Evolutionary conservation across 2,797 vertebrate genomes (phyloP), one percentile per base, ranked within the genome.

Genomic region (Alcedo atthis): DNA sequence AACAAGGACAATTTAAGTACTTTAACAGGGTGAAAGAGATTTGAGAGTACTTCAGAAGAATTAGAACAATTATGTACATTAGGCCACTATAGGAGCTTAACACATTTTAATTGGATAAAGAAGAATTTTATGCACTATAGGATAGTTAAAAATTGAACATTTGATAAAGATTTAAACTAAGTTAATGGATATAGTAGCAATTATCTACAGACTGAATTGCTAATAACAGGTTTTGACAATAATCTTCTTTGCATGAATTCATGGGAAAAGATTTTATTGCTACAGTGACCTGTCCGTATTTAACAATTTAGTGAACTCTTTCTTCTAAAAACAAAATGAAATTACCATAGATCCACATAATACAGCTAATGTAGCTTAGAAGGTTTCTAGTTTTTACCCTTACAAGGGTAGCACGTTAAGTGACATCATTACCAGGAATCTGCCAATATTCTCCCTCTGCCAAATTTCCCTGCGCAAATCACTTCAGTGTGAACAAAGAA

Each of bases 11-110:
- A 93, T 93, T 86, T 87, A 91, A 92, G 86, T 89, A 2, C 80
- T 89, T 74, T 64, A 94, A 90, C 43, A 51, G 71, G 48, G 63
- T 70, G n/a, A 93, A 94, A 93, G 89, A 70, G 49, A 81, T 94
- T 81, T 81, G 83, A 92, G 70, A 86, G 62, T 85, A 43, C 85
- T 97, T 91, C 89, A 70, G 58, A 67, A 93, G 81, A 87, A 96
- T 93, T 90, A 94, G 88, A 93, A 93, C 89, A 95, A 92, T 97
- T 95, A 93, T 9, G 19, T 80, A 83, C 77, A 73, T 89, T 92
- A 93, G 77, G 54, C 46, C 51, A 51, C 91, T 81, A 46, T 43
- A 79, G 85, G 51, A 66, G 73, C 80, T 91, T 88, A 92, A 84
- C 95, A 57, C 40, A 26, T 61, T 92, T 84, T 74, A 95, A 81